Percentiles rank a stretch among this genome's conserved stretches.
Conservation (phyloP, 2,113 vertebrate species). For the Cygnus buccinator region DNA sequence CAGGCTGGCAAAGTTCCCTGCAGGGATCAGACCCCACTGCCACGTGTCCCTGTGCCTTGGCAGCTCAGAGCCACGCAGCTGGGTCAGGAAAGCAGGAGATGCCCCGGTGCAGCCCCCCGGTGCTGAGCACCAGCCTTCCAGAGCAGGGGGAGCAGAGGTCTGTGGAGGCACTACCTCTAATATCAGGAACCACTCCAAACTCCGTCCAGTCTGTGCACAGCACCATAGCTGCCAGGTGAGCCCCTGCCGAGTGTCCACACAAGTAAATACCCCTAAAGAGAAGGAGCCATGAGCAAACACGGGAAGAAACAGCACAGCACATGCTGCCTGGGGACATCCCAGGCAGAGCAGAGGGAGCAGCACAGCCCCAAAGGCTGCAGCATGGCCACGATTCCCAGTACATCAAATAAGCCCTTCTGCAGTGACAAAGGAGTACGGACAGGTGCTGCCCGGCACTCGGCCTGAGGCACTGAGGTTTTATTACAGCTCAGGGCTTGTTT, state of each 20-base stretch:
- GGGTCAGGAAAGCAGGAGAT: not conserved
- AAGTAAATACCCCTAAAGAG: conserved; percentile 86
- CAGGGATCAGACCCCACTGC: not conserved
- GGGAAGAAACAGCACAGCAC: not conserved
- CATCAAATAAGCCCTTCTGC: accelerated
- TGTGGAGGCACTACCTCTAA: conserved; percentile 79
- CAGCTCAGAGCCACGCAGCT: not conserved
- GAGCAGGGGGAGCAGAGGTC: not conserved
- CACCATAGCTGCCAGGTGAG: conserved; percentile 90
- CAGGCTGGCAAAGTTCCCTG: no score
- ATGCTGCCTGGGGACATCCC: not conserved
- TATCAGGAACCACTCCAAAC: conserved; percentile 78
- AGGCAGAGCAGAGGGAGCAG: accelerated
- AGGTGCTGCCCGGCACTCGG: not conserved
- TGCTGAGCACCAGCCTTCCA: not conserved
- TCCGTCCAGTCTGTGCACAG: conserved; percentile 88
- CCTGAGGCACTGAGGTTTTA: accelerated
- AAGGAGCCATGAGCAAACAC: not conserved
- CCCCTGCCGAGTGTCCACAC: conserved; percentile 94
- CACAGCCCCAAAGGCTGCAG: accelerated
- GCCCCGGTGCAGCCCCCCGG: not conserved
- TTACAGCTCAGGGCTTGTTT: accelerated
- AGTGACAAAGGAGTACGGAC: accelerated
- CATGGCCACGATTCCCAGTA: not conserved
- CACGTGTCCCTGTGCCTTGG: not conserved